Evolutionary conservation across 1,140 invertebrate genomes (phyloP).

Genomic region (Elysia chlorotica): DNA sequence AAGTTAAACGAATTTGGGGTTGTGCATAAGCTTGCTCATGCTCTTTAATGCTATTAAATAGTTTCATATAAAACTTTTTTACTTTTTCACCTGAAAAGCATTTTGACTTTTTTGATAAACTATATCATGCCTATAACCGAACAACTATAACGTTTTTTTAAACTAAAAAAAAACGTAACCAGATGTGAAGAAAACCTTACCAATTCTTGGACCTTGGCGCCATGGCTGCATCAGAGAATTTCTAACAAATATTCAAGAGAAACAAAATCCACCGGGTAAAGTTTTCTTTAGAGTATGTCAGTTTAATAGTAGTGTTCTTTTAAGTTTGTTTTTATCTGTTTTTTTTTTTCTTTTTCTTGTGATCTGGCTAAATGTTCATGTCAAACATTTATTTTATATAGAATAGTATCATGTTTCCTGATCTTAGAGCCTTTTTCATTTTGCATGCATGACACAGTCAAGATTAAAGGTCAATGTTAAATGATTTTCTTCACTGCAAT

Average conservation of each 20-base stretch:
- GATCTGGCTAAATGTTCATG: neutral
- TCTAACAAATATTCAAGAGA: conserved; percentile 35
- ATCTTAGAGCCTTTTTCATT: neutral
- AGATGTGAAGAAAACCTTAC: conserved; percentile 41
- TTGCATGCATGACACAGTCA: too few species aligned
- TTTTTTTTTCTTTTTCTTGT: neutral
- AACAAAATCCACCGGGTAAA: conserved; percentile 40
- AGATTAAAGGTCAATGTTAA: too few species aligned
- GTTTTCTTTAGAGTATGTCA: neutral
- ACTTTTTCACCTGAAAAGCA: too few species aligned
- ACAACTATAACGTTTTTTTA: too few species aligned
- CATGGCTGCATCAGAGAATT: conserved; percentile 47
- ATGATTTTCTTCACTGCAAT: too few species aligned
- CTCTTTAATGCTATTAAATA: too few species aligned
- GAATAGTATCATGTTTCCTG: neutral
- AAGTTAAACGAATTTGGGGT: too few species aligned
- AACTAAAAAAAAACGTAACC: too few species aligned
- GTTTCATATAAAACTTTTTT: too few species aligned
- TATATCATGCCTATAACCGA: too few species aligned
- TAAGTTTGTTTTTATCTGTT: neutral
- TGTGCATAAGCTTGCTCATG: too few species aligned
- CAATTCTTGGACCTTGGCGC: conserved; percentile 43
- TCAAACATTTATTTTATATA: neutral
- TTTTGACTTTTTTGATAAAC: too few species aligned
- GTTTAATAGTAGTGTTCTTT: neutral